A percentile compares a stretch with the other conserved stretches of the same genome.
phyloP scores from a whole-genome alignment of 2,113 vertebrate species.

The Myotis brandtii region DNA sequence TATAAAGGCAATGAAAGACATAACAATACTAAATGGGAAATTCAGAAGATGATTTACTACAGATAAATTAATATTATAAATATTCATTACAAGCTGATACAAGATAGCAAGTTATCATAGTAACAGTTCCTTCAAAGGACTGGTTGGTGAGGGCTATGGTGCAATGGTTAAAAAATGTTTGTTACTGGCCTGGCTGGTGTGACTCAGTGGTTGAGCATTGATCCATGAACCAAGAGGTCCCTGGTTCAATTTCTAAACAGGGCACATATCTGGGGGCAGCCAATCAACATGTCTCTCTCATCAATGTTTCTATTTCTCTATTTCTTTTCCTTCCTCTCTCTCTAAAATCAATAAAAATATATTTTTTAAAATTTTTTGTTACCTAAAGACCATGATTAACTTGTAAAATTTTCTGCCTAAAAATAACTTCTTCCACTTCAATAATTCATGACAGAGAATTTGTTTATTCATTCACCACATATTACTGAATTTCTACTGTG shows the following conservation, averaged over 20 bases:
- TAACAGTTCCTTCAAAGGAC: constrained; percentile 7
- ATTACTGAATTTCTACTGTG: background rate
- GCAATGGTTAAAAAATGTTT: background rate
- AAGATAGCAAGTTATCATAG: background rate
- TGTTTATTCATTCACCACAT: background rate
- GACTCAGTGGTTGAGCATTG: no score
- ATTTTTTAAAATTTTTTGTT: background rate
- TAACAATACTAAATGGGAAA: background rate
- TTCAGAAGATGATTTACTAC: background rate
- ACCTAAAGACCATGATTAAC: background rate
- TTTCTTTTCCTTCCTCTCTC: no score
- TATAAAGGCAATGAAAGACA: background rate
- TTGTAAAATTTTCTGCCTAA: background rate
- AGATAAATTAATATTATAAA: background rate
- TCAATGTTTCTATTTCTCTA: no score
- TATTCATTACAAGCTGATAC: background rate
- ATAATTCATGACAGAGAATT: background rate
- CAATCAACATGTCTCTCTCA: no score
- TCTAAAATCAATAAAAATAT: no score
- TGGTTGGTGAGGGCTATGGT: background rate
- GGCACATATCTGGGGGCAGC: no score
- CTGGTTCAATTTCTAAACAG: no score
- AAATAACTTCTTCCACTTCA: background rate
- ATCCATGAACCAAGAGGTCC: no score
- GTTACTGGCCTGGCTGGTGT: no score